Conservation (phyloP, 2,888 invertebrate species). For the Eupithecia vulgata region DNA sequence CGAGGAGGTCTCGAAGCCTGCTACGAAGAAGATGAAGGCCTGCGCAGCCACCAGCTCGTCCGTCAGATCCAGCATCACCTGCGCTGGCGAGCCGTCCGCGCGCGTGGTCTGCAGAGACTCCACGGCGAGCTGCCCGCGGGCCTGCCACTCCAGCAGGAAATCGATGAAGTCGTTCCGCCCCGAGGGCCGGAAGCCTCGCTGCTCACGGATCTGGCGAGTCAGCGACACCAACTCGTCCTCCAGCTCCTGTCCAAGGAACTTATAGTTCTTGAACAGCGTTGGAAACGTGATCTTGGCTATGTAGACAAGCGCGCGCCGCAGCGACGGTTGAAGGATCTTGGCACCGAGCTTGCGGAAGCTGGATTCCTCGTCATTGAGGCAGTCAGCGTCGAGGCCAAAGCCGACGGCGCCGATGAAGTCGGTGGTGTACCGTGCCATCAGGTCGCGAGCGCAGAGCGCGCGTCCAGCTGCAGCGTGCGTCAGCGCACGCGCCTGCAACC, state of each 20-base stretch:
- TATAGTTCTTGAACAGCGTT: conserved; percentile 51
- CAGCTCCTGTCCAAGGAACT: conserved; percentile 50
- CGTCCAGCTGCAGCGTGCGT: conserved; percentile 46
- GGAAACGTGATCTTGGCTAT: conserved; percentile 60
- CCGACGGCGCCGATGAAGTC: conserved; percentile 70
- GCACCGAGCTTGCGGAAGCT: conserved; percentile 62
- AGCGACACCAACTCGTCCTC: conserved; percentile 51
- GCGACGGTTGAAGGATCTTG: conserved; percentile 53
- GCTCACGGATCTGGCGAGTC: conserved; percentile 28
- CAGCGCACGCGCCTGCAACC: conserved; percentile 55
- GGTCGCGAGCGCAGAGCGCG: conserved; percentile 61
- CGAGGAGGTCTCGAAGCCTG: conserved; percentile 79
- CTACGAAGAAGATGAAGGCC: conserved; percentile 70
- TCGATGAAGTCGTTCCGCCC: conserved; percentile 64
- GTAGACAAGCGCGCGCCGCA: conserved; percentile 43
- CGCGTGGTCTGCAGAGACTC: conserved; percentile 55
- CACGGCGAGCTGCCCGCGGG: conserved; percentile 53
- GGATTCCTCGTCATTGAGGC: conserved; percentile 61
- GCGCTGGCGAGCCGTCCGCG: conserved; percentile 53
- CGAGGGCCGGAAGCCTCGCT: conserved; percentile 57
- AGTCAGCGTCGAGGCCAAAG: conserved; percentile 65
- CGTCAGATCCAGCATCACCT: conserved; percentile 55
- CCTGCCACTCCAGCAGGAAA: conserved; percentile 57
- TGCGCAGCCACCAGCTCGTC: conserved; percentile 61
- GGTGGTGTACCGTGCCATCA: conserved; percentile 69